phyloP scores from a whole-genome alignment of 2,113 vertebrate genomes.

The Oryzias celebensis region DNA sequence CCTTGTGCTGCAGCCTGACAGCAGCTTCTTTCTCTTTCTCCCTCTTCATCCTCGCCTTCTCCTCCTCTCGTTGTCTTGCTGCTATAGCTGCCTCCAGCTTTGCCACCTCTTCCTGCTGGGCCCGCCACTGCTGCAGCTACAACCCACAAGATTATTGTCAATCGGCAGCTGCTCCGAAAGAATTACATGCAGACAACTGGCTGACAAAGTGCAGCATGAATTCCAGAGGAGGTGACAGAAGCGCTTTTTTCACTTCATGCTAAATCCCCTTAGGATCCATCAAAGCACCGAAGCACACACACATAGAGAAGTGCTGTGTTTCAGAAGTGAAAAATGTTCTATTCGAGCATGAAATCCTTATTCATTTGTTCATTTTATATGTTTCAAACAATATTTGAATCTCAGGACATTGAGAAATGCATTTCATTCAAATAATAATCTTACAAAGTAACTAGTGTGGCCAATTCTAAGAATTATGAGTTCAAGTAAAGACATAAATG shows the following conservation, averaged over 20 bases:
- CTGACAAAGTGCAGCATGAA: conserved; percentile 33
- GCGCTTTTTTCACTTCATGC: conserved; percentile 26
- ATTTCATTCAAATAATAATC: not conserved
- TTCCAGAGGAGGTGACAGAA: conserved; percentile 30
- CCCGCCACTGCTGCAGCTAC: conserved; percentile 86
- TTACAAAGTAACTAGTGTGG: no score
- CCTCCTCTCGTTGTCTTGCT: conserved; percentile 79
- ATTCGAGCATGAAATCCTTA: not conserved
- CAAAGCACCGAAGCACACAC: conserved; percentile 19
- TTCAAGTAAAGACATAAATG: no score
- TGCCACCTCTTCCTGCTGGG: conserved; percentile 85
- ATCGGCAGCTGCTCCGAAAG: conserved; percentile 34
- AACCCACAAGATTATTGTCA: conserved; percentile 39
- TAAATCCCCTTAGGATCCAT: conserved; percentile 22
- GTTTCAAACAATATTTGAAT: not conserved
- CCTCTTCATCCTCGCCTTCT: conserved; percentile 77
- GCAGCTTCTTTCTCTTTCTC: conserved; percentile 77
- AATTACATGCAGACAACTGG: conserved; percentile 19
- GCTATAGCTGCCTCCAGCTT: conserved; percentile 83
- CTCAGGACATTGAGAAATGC: not conserved
- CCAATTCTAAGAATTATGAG: no score
- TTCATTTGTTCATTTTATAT: not conserved
- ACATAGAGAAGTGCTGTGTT: conserved; percentile 1
- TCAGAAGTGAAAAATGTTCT: not conserved
- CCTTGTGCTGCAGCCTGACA: conserved; percentile 80